phyloP scores from a whole-genome alignment of 2,113 vertebrate genomes.

The Myxocyprinus asiaticus region DNA sequence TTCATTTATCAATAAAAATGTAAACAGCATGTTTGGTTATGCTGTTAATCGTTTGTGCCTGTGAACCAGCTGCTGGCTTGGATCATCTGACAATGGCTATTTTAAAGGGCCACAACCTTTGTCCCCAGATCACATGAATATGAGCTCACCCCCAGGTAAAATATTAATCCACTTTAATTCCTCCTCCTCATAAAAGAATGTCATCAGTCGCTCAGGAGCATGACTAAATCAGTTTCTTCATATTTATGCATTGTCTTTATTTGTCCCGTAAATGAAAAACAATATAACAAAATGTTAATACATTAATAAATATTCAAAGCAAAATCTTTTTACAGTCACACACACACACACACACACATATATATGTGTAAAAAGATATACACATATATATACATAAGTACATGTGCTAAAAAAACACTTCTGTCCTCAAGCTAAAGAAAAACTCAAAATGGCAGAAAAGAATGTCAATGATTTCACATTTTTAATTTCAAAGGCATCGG shows the following conservation, averaged over 20 bases:
- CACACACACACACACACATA: not conserved
- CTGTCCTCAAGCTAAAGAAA: constrained; percentile 86
- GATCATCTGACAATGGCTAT: too few relatives aligned
- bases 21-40: too few relatives aligned
- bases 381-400: constrained; percentile 74
- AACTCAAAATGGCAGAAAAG: constrained; percentile 79
- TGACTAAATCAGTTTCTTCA: constrained; percentile 65
- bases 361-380: too few relatives aligned
- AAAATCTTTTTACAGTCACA: constrained; percentile 58
- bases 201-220: constrained; percentile 63
- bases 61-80: too few relatives aligned
- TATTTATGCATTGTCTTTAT: constrained; percentile 61
- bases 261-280: constrained; percentile 73
- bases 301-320: constrained; percentile 96
- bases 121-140: constrained; percentile 41
- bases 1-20: too few relatives aligned
- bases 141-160: not conserved
- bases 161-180: not conserved
- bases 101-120: not conserved
- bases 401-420: constrained; percentile 78
- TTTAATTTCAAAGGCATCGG: constrained; percentile 90
- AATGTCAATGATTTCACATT: constrained; percentile 76
- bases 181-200: constrained; percentile 33
- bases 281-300: constrained; percentile 90
- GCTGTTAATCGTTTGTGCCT: too few relatives aligned